Evolutionary conservation across 1,140 invertebrate species (phyloP), one percentile per base, ranked within the genome.

Genomic region (Drosophila ficusphila): DNA sequence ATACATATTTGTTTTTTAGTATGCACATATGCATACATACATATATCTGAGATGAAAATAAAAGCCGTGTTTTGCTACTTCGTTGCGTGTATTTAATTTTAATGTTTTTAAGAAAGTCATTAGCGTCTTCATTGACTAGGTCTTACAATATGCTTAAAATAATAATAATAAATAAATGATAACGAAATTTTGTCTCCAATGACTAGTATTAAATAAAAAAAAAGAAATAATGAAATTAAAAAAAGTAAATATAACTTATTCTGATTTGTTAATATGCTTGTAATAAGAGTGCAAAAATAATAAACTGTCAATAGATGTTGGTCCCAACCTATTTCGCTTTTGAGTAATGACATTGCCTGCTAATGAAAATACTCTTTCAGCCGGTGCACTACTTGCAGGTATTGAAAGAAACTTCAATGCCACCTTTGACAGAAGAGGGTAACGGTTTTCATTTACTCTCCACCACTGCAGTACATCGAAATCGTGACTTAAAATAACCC

Each of bases 401-500:
- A 51, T 39, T 51, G 34, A 51, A 51, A 60, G 46, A 48, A 48
- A 27, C 44, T 58, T 56, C 23, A 62, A 47, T 47, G 49, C 60
- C 49, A 54, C 23, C 34, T 65, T 48, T 64, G 60, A 65, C 27
- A 65, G 44, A 49, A 65, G 44, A 49, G 61, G 61, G 42, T 65
- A 56, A 48, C 51, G 51, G 18, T 65, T 65, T 61, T 52, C 36
- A 52, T 44, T 53, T 53, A 53, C 29, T 53, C 29, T 62, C 39
- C 48, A 62, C 48, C 58, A 62, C 58, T 53, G 48, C 48, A 62
- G 8, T 52, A 62, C 47, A 52, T 62, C 58, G 58, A 52, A 65
- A 56, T 65, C 42, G 42, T 67, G 52, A 48, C 61, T 56, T 54
- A 54, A 54, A 62, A 39, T 54, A 47, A 53, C 49, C 27, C 49